Conservation (phyloP, 2,888 invertebrate species). For the Apocheima hispidaria region DNA sequence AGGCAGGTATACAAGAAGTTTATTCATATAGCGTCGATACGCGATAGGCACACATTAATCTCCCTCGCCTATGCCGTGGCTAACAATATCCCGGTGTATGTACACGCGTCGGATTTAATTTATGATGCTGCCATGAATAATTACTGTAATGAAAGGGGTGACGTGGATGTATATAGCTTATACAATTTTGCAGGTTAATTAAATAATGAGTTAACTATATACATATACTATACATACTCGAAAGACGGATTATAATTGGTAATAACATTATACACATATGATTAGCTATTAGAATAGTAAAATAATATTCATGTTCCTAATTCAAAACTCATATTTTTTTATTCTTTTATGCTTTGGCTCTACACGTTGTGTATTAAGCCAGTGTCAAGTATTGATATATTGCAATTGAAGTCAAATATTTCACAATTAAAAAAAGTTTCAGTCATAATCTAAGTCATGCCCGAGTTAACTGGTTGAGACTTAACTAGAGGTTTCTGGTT, state of each 20-base stretch:
- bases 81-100: slow-evolving; percentile 14
- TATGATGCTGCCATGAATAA: slow-evolving; percentile 21
- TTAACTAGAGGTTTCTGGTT: too few species aligned
- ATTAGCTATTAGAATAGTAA: too few species aligned
- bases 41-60: slow-evolving; percentile 22
- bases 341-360: too few species aligned
- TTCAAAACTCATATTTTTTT: too few species aligned
- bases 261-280: neutral
- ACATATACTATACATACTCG: too few species aligned
- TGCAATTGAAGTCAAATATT: too few species aligned
- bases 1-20: neutral
- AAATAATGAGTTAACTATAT: slow-evolving; percentile 6
- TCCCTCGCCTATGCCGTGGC: neutral
- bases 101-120: slow-evolving; percentile 14
- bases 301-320: too few species aligned
- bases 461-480: too few species aligned
- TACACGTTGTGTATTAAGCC: too few species aligned
- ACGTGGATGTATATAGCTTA: slow-evolving; percentile 5
- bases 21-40: slow-evolving; percentile 11
- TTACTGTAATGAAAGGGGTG: slow-evolving; percentile 21
- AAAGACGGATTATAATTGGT: neutral
- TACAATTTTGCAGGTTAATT: neutral
- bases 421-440: too few species aligned
- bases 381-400: too few species aligned
- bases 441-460: too few species aligned